phyloP scores from a whole-genome alignment of 2,113 vertebrate genomes.

The Tyrannus savana region DNA sequence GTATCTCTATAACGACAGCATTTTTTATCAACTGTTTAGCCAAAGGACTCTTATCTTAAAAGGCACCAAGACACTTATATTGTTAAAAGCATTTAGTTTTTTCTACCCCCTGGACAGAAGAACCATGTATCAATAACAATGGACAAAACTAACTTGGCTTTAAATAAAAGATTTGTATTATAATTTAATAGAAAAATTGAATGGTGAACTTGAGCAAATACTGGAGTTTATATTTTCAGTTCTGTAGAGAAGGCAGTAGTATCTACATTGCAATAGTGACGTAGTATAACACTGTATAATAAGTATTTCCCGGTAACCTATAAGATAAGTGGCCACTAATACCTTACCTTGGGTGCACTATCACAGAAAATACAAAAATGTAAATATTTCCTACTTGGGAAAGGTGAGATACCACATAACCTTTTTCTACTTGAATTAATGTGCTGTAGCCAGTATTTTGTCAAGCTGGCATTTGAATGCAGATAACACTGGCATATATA shows the following conservation, averaged over 20 bases:
- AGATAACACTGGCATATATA: not conserved
- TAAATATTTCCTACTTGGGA: constrained; percentile 49
- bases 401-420: not conserved
- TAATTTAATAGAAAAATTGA: constrained; percentile 34
- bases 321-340: constrained; percentile 15
- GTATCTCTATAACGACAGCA: not conserved
- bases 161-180: not conserved
- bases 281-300: constrained; percentile 27
- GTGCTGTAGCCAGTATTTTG: not conserved
- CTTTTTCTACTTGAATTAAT: constrained; percentile 1
- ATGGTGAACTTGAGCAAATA: constrained; percentile 44
- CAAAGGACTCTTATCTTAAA: not conserved
- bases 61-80: not conserved
- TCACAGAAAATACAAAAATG: constrained; percentile 48
- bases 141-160: not conserved
- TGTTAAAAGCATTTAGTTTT: not conserved
- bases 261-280: constrained; percentile 38
- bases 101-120: not conserved
- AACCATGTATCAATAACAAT: not conserved
- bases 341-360: not conserved
- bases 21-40: not conserved
- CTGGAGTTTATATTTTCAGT: constrained; percentile 5
- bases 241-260: constrained; percentile 21
- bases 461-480: constrained; percentile 9
- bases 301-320: constrained; percentile 36